Base-by-base conservation (phyloP, 2,888 invertebrate genomes). In the Syrphus vitripennis region DNA sequence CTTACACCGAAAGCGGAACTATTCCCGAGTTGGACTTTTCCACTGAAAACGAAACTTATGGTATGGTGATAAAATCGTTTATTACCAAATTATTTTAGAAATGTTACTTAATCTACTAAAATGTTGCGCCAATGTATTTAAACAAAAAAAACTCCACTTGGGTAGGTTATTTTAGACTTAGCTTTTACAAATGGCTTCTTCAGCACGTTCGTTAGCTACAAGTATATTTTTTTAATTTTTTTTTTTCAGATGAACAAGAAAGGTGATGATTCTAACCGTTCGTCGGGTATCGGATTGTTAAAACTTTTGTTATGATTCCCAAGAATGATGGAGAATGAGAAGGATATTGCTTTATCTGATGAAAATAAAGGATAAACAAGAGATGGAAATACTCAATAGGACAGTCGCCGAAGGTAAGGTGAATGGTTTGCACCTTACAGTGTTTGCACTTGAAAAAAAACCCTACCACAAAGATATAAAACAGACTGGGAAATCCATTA, bases 361-460 rank as follows among this genome's bases (percentile, higher is more conserved):
- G 67, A 61, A 65, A 76, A 76, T 24, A 24, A 55, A 67, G 65
- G 53, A 53, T 70, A 80, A 40, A 70, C 63, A 81, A 45, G 10
- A 77, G 31, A 31, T 45, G 16, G 19, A 26, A 80, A 24, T 77
- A 67, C 71, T 71, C 45, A 37, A 72, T 40, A 34, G 24, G n/a
- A 48, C 50, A 31, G 12, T 48, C 31, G 6, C 12, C n/a, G n/a
- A 77, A 86, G 82, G 82, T 86, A 70, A 77, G 78, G 63, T 69
- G 74, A 83, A 79, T 79, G 63, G 70, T 65, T 80, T 70, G 70
- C 31, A 14, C 67, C 67, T 83, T 71, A 72, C 63, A n/a, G 63
- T 77, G 77, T 82, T 82, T 82, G 78, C 82, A 82, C 69, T 69
- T 57, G 24, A 72, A 72, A 45, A 81, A 55, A 82, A 80, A 67